Evolutionary conservation across 2,797 vertebrate genomes (phyloP).

Genomic region (Margarornis squamiger): DNA sequence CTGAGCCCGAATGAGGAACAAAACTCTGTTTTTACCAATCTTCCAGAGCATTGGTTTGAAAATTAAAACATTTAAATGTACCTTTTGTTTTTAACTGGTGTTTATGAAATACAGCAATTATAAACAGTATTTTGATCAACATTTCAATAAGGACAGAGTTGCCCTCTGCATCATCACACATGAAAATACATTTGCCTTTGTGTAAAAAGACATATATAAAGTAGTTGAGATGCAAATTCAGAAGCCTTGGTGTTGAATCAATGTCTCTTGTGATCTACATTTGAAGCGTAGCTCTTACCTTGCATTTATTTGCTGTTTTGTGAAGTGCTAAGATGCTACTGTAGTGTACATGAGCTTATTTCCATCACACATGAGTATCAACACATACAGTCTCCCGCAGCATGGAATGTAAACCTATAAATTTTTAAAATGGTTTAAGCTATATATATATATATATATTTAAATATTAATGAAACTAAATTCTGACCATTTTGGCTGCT

Average conservation of each 20-base stretch:
- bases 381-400: not conserved
- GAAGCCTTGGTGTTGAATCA: not conserved
- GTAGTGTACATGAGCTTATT: not conserved
- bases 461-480: slow-evolving; percentile 1
- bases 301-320: not conserved
- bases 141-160: not conserved
- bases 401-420: not conserved
- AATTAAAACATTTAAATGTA: not conserved
- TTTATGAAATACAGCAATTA: not conserved
- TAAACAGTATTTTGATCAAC: not conserved
- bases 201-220: not conserved
- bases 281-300: not conserved
- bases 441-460: not conserved
- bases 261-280: not conserved
- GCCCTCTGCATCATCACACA: not conserved
- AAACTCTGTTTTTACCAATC: not conserved
- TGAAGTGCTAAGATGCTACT: not conserved
- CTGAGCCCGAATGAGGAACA: not conserved
- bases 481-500: not conserved
- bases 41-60: not conserved
- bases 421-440: not conserved
- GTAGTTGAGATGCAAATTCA: not conserved
- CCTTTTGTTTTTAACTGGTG: not conserved
- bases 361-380: not conserved
- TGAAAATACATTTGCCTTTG: not conserved